These are phyloP conservation scores for Apistogramma diplotaenia DNA, from an alignment of 2,113 vertebrate species.

Conservation along the genomic window DNA sequence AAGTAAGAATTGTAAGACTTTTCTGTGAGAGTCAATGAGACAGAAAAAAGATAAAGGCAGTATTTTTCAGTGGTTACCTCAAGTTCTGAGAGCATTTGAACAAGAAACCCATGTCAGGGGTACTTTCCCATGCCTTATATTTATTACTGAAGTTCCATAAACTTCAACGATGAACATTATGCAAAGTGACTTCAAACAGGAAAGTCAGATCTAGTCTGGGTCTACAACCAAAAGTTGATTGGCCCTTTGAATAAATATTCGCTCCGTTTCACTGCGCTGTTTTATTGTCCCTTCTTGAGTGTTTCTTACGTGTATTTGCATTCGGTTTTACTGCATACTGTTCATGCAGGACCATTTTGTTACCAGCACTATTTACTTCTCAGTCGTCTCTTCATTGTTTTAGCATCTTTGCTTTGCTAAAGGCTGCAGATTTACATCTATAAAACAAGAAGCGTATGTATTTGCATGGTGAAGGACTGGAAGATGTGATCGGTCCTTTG, in stretches of 20 bases:
- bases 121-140: neutral
- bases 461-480: too few relatives aligned
- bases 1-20: neutral
- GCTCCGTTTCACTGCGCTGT: neutral
- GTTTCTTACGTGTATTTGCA: neutral
- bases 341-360: too few relatives aligned
- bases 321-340: too few relatives aligned
- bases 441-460: too few relatives aligned
- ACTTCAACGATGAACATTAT: slow-evolving; percentile 39
- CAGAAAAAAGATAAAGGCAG: neutral
- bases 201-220: neutral
- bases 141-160: neutral
- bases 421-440: too few relatives aligned
- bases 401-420: neutral
- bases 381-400: neutral
- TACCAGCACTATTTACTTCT: too few relatives aligned
- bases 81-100: slow-evolving; percentile 8
- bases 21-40: neutral
- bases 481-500: neutral
- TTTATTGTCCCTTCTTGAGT: neutral
- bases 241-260: neutral
- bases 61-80: slow-evolving; percentile 3
- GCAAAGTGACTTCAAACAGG: slow-evolving; percentile 39
- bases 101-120: neutral
- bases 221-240: neutral